Evolutionary conservation across 2,113 vertebrate genomes (phyloP).

Genomic region (Gallinago paraguaiae): DNA sequence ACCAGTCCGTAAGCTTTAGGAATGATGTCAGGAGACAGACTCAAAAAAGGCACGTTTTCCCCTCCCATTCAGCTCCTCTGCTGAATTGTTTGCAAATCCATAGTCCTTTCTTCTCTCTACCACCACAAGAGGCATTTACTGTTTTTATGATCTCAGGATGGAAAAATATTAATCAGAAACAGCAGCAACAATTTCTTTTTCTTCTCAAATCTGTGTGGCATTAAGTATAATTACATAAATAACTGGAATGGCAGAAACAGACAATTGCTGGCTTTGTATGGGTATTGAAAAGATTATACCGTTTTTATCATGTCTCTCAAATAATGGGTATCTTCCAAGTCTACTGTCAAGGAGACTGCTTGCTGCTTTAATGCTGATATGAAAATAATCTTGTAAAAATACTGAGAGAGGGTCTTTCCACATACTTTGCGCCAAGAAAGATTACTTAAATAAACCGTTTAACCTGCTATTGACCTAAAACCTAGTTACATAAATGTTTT

Average conservation of each 20-base stretch:
- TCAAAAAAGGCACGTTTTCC: background rate
- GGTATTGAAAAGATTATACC: conserved; percentile 59
- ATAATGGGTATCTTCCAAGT: conserved; percentile 55
- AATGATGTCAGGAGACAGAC: background rate
- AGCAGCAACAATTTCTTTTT: conserved; percentile 48
- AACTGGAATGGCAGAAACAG: conserved; percentile 51
- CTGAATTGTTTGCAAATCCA: conserved; percentile 32
- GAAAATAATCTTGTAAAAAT: conserved; percentile 62
- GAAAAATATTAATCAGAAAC: conserved; percentile 57
- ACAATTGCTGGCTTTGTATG: conserved; percentile 57
- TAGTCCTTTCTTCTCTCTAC: background rate
- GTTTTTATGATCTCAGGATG: conserved; percentile 8
- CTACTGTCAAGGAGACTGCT: conserved; percentile 34
- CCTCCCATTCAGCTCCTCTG: background rate
- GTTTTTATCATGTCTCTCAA: conserved; percentile 48
- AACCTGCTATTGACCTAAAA: conserved; percentile 59
- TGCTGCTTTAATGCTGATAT: conserved; percentile 40
- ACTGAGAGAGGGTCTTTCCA: conserved; percentile 38
- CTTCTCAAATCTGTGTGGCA: conserved; percentile 52
- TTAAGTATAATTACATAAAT: conserved; percentile 68
- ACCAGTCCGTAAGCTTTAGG: background rate
- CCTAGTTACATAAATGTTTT: conserved; percentile 43
- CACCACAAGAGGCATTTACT: conserved; percentile 9
- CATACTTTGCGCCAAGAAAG: conserved; percentile 8
- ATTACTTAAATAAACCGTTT: conserved; percentile 47